Evolutionary conservation across 2,888 invertebrate species (phyloP).

Genomic region (Cantharis flavilabris): DNA sequence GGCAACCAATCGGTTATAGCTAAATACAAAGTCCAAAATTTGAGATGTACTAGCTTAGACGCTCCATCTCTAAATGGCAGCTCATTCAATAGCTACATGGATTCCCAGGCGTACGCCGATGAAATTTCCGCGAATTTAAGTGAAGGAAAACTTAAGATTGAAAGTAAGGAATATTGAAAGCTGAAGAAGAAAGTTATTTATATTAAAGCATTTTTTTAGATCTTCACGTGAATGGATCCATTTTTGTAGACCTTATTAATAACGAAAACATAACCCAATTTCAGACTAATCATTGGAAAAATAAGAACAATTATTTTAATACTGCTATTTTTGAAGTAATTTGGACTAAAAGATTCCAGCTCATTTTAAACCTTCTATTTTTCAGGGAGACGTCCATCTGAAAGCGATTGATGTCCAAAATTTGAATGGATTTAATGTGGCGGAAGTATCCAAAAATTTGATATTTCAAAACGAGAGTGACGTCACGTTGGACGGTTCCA

Average conservation of each 20-base stretch:
- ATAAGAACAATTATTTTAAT: slow-evolving; percentile 50
- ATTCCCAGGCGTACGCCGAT: slow-evolving; percentile 36
- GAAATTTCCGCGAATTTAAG: slow-evolving; percentile 49
- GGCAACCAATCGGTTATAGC: slow-evolving; percentile 46
- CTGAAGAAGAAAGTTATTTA: background rate
- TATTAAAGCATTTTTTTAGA: slow-evolving; percentile 40
- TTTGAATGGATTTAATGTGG: slow-evolving; percentile 49
- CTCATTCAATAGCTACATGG: slow-evolving; percentile 44
- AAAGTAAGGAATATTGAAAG: slow-evolving; percentile 39
- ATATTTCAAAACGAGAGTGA: slow-evolving; percentile 52
- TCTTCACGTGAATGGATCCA: slow-evolving; percentile 48
- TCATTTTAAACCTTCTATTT: background rate
- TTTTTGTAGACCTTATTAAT: slow-evolving; percentile 50
- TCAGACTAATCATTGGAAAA: slow-evolving; percentile 52
- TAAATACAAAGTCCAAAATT: slow-evolving; percentile 47
- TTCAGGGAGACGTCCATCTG: slow-evolving; percentile 42
- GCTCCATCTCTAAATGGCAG: slow-evolving; percentile 50
- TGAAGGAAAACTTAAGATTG: slow-evolving; percentile 53
- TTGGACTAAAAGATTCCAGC: background rate
- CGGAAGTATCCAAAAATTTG: slow-evolving; percentile 51
- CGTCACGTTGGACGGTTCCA: slow-evolving; percentile 47
- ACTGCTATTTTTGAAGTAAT: slow-evolving; percentile 42
- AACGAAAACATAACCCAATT: slow-evolving; percentile 39
- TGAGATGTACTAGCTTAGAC: slow-evolving; percentile 42
- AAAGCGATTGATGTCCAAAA: slow-evolving; percentile 31